Percentiles rank a stretch among this genome's conserved stretches.
phyloP scores from a whole-genome alignment of 2,797 vertebrate genomes.

The Xenops minutus region DNA sequence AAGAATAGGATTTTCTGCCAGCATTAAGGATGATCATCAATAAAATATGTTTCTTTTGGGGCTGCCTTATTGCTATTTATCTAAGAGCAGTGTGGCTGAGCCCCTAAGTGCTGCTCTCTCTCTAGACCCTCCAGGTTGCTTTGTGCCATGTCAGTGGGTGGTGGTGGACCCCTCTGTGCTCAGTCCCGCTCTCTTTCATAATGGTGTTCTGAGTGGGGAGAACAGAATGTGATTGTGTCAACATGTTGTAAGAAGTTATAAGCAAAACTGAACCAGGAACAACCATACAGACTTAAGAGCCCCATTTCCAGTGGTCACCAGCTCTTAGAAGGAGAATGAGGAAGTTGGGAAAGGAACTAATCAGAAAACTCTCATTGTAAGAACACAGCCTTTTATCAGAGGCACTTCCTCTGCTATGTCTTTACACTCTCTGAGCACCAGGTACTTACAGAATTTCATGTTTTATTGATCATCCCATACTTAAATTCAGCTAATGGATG shows the following conservation, averaged over 20 bases:
- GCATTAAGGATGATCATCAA: neutral
- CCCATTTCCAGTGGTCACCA: neutral
- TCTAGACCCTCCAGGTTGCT: neutral
- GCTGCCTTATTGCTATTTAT: neutral
- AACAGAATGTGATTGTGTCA: neutral
- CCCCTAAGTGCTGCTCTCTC: neutral
- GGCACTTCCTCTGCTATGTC: neutral
- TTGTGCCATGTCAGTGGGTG: neutral
- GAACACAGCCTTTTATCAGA: neutral
- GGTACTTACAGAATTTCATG: neutral
- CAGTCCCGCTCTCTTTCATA: neutral
- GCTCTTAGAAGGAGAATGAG: neutral
- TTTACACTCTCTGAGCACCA: neutral
- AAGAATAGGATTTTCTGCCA: neutral
- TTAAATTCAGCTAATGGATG: neutral
- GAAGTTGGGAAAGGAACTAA: neutral
- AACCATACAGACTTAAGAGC: neutral
- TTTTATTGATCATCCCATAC: neutral
- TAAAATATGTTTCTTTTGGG: neutral
- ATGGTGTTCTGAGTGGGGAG: fast-evolving
- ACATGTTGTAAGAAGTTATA: neutral
- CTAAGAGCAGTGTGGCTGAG: neutral
- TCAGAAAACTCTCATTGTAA: neutral
- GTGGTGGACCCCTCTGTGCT: neutral
- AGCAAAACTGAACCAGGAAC: neutral